These are phyloP conservation scores for Eilema sororculum DNA, from an alignment of 2,888 invertebrate species.

Conservation along the genomic window DNA sequence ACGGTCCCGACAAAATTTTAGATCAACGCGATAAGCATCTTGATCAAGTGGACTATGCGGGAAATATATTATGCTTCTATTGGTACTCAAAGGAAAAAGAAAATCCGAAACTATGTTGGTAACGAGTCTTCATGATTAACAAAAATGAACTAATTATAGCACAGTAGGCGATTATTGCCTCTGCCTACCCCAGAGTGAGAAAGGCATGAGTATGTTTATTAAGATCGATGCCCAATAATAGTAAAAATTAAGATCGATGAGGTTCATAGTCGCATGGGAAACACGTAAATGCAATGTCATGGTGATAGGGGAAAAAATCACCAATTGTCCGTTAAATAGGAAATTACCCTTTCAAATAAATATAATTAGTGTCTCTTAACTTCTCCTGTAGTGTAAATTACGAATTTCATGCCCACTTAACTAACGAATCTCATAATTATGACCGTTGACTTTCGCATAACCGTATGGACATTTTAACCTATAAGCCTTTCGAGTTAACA, in stretches of 20 bases:
- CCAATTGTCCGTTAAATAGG: slow-evolving; percentile 27
- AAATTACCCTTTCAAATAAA: slow-evolving; percentile 37
- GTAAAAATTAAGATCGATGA: slow-evolving; percentile 42
- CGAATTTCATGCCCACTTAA: slow-evolving; percentile 19
- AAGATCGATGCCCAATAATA: slow-evolving; percentile 25
- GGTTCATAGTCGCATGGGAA: slow-evolving; percentile 21
- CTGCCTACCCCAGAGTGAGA: neutral
- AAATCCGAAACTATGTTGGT: neutral
- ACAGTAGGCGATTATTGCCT: neutral
- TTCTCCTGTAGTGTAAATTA: slow-evolving; percentile 17
- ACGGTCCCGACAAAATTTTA: slow-evolving; percentile 4
- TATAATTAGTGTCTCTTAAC: slow-evolving; percentile 19
- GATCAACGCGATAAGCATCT: neutral
- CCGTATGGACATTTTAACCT: slow-evolving; percentile 14
- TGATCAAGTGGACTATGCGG: neutral
- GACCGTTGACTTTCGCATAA: slow-evolving; percentile 16
- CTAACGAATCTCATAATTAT: slow-evolving; percentile 14
- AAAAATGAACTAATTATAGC: too few species aligned
- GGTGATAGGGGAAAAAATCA: slow-evolving; percentile 35
- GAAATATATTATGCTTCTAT: neutral
- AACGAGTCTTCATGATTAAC: too few species aligned
- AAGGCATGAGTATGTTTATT: neutral
- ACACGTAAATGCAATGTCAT: slow-evolving; percentile 32
- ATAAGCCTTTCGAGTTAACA: slow-evolving; percentile 17
- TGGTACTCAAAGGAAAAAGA: too few species aligned